Conservation (phyloP, 2,797 vertebrate genomes). For the Lophotriccus pileatus region DNA sequence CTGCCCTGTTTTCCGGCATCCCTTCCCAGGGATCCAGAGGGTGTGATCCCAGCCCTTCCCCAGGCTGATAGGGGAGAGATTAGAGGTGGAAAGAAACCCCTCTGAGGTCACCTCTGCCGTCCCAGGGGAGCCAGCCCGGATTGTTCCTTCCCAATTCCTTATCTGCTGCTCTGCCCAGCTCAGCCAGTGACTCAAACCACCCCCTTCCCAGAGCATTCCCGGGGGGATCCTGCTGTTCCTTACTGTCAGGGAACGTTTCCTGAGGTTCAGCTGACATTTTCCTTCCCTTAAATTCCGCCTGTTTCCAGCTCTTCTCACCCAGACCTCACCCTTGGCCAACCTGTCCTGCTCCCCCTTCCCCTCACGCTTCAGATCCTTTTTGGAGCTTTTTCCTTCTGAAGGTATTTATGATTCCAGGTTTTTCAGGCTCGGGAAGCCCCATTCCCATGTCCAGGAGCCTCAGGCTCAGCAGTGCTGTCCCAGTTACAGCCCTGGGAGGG, state of each 20-base stretch:
- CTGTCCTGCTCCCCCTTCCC: not conserved
- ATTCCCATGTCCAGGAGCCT: rapidly evolving
- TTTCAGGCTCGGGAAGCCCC: not conserved
- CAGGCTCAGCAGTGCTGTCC: not conserved
- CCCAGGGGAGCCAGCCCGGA: not conserved
- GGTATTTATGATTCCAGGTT: not conserved
- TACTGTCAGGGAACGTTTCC: constrained; percentile 25
- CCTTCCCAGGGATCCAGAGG: not conserved
- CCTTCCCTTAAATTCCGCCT: constrained; percentile 39
- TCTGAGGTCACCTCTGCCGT: constrained; percentile 27
- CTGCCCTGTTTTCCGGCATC: not conserved
- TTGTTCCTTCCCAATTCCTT: constrained; percentile 13
- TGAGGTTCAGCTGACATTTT: constrained; percentile 29
- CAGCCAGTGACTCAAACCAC: not conserved
- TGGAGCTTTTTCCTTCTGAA: not conserved
- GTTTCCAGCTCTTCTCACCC: not conserved
- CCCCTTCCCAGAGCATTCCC: constrained; percentile 4
- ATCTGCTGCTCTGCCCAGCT: constrained; percentile 2
- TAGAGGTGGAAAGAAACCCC: constrained; percentile 46
- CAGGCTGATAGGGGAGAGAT: not conserved
- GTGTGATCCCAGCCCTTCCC: not conserved
- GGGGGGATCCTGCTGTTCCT: not conserved
- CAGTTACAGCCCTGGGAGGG: not conserved
- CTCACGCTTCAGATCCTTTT: not conserved
- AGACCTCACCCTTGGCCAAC: not conserved